These are phyloP conservation scores for Mobula birostris DNA, from an alignment of 2,113 vertebrate genomes.

Conservation along the genomic window DNA sequence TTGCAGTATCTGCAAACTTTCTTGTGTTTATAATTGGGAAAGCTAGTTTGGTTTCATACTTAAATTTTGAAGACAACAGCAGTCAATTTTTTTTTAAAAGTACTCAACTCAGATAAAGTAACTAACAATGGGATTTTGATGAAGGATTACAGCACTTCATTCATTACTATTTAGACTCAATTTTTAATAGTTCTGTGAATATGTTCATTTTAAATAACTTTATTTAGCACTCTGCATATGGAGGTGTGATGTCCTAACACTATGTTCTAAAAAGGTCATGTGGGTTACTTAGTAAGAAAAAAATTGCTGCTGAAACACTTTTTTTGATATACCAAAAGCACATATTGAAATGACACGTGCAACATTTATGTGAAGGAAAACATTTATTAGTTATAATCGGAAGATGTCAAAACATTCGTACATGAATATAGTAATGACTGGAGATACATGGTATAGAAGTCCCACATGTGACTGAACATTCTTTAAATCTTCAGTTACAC, in stretches of 20 bases:
- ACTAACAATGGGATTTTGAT: not conserved
- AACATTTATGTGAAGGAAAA: not conserved
- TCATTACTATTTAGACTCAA: not conserved
- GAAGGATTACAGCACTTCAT: not conserved
- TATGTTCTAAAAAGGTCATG: not conserved
- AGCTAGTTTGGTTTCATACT: not conserved
- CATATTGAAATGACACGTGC: conserved; percentile 6
- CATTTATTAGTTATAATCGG: not conserved
- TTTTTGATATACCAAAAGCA: not conserved
- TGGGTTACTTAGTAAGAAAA: not conserved
- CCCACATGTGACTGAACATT: not conserved
- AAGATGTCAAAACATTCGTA: not conserved
- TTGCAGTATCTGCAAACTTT: too few species aligned
- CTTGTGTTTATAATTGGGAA: too few species aligned
- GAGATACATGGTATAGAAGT: conserved; percentile 3
- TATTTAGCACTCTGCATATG: not conserved
- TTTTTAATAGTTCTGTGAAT: not conserved
- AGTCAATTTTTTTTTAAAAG: not conserved
- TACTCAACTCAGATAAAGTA: not conserved
- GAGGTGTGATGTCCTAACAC: not conserved
- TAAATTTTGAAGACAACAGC: not conserved
- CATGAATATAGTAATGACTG: conserved; percentile 16
- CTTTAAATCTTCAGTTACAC: not conserved
- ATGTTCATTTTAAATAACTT: not conserved
- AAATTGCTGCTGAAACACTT: not conserved